These are phyloP conservation scores for Ceriagrion tenellum DNA, from an alignment of 2,888 invertebrate species.

Conservation along the genomic window DNA sequence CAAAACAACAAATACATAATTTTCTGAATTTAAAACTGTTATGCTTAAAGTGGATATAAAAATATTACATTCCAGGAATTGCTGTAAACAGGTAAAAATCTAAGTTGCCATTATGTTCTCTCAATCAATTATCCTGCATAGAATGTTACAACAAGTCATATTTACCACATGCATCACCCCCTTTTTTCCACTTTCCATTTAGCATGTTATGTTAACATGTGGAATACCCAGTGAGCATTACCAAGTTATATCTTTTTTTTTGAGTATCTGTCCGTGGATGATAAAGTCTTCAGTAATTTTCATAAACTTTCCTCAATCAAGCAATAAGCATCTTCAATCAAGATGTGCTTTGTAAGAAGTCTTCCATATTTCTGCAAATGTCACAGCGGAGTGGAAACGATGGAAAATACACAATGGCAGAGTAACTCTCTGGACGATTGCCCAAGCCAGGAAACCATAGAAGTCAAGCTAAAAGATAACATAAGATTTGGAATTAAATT, in stretches of 20 bases:
- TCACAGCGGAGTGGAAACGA: slow-evolving; percentile 96
- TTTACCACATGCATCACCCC: slow-evolving; percentile 30
- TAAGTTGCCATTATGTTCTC: slow-evolving; percentile 32
- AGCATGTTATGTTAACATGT: slow-evolving; percentile 25
- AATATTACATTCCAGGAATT: slow-evolving; percentile 60
- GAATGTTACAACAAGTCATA: slow-evolving; percentile 35
- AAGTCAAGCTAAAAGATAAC: slow-evolving; percentile 90
- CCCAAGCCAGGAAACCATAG: slow-evolving; percentile 96
- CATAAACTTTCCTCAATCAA: background rate
- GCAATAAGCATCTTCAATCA: slow-evolving; percentile 82
- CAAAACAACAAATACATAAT: slow-evolving; percentile 33
- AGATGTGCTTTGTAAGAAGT: slow-evolving; percentile 95
- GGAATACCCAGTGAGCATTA: slow-evolving; percentile 58
- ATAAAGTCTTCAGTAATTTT: background rate
- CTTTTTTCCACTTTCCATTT: slow-evolving; percentile 51
- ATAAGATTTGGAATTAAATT: background rate
- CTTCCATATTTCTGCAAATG: slow-evolving; percentile 97
- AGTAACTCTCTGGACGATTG: slow-evolving; percentile 94
- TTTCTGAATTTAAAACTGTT: slow-evolving; percentile 48
- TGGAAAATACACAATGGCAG: slow-evolving; percentile 97
- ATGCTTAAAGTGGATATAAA: slow-evolving; percentile 45
- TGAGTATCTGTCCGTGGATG: slow-evolving; percentile 14
- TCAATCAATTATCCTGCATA: background rate
- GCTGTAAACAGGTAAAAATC: slow-evolving; percentile 64
- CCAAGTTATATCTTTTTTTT: background rate